Conservation (phyloP, 2,113 vertebrate genomes). For the Kryptolebias marmoratus region DNA sequence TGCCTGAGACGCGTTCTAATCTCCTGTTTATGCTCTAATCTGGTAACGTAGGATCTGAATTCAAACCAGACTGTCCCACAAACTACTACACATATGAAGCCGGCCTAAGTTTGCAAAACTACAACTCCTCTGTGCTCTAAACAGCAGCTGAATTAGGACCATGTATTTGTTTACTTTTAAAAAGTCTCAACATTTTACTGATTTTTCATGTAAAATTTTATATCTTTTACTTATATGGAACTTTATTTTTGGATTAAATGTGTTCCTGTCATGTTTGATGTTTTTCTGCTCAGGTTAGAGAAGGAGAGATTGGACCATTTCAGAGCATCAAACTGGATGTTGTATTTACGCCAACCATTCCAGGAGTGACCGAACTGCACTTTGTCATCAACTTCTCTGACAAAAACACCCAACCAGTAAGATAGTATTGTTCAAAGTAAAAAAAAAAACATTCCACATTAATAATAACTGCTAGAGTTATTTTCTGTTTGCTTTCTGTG, state of each 20-base stretch:
- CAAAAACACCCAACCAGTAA: conserved; percentile 82
- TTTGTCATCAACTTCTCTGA: conserved; percentile 86
- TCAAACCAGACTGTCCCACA: not conserved
- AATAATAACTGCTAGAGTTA: not conserved
- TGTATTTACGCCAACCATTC: conserved; percentile 84
- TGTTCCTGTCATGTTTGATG: not conserved
- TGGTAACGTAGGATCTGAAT: not conserved
- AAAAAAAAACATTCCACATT: not conserved
- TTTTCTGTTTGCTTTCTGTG: not conserved
- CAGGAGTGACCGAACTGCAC: conserved; percentile 76
- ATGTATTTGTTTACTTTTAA: not conserved
- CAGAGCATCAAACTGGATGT: conserved; percentile 84
- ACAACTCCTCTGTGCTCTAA: not conserved
- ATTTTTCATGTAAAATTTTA: not conserved
- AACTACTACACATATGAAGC: not conserved
- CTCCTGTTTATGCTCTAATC: not conserved
- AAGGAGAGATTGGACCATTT: conserved; percentile 86
- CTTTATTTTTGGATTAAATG: not conserved
- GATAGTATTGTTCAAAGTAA: conserved; percentile 40
- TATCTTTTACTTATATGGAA: not conserved
- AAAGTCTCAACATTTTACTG: not conserved
- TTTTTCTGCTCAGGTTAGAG: conserved; percentile 72
- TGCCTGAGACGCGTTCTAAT: not conserved
- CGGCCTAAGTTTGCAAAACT: not conserved
- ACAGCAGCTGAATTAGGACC: not conserved